Conservation (phyloP, 2,113 vertebrate genomes). For the Acrocephalus kingi region DNA sequence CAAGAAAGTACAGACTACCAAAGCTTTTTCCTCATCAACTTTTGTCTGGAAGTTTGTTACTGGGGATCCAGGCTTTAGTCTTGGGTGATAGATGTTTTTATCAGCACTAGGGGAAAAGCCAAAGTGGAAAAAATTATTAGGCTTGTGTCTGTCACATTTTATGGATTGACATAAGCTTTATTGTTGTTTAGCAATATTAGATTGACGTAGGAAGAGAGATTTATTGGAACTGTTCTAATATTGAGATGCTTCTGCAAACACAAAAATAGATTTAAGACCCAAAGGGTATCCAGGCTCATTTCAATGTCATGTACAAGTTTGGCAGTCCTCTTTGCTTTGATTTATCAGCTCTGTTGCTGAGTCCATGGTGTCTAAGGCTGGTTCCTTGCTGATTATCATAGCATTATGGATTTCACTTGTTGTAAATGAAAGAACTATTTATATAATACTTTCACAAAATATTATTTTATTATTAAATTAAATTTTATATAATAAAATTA, state of each 20-base stretch:
- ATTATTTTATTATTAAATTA: neutral
- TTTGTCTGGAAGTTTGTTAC: neutral
- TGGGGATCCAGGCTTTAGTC: neutral
- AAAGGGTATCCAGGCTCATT: conserved; percentile 38
- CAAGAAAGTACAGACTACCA: neutral
- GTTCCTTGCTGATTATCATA: conserved; percentile 4
- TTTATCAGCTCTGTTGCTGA: conserved; percentile 46
- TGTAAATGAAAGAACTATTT: neutral
- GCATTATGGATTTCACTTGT: conserved; percentile 12
- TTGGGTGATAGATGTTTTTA: neutral
- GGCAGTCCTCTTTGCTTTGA: conserved; percentile 28
- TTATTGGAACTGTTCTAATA: conserved; percentile 26
- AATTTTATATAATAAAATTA: neutral
- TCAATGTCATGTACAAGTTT: conserved; percentile 33
- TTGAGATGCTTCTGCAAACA: conserved; percentile 15
- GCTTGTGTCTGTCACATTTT: neutral
- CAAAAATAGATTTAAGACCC: conserved; percentile 45
- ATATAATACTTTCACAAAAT: neutral
- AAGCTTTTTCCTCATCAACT: neutral
- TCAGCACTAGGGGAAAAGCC: neutral
- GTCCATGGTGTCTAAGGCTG: neutral
- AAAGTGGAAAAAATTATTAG: neutral
- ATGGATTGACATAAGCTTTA: neutral
- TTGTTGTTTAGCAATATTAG: conserved; percentile 15
- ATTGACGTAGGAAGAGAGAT: neutral